Evolutionary conservation across 1,140 invertebrate species (phyloP).

Genomic region (Pseudomyrmex dendroicus): DNA sequence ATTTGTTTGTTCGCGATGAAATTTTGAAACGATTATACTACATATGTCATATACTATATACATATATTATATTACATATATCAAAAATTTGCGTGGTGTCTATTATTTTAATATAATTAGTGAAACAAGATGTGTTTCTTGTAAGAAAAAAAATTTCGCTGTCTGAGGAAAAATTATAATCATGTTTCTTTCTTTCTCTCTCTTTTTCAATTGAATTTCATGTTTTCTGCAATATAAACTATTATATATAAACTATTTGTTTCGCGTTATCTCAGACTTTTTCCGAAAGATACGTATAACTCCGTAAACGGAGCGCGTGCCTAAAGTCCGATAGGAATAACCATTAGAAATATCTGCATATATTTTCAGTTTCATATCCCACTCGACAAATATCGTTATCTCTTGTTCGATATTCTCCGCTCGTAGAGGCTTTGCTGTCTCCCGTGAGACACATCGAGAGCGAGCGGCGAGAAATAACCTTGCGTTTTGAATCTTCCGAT

Average conservation of each 20-base stretch:
- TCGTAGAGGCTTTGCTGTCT: background rate
- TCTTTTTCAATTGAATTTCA: background rate
- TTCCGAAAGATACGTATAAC: background rate
- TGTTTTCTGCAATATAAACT: background rate
- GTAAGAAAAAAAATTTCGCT: too few species aligned
- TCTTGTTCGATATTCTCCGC: constrained; percentile 22
- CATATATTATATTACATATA: too few species aligned
- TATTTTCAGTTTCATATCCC: constrained; percentile 23
- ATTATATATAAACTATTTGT: background rate
- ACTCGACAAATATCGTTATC: constrained; percentile 42
- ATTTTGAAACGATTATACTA: constrained; percentile 23
- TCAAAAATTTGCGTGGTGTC: too few species aligned
- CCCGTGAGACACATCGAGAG: constrained; percentile 11
- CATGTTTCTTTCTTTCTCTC: background rate
- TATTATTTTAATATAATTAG: background rate
- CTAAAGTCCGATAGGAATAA: constrained; percentile 36
- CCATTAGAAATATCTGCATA: constrained; percentile 33
- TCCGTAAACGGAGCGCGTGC: background rate
- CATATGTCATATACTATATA: background rate
- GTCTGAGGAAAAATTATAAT: constrained; percentile 2
- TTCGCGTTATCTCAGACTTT: background rate
- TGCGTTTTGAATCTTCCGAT: constrained; percentile 41
- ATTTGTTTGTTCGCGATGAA: constrained; percentile 15
- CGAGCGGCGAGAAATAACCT: constrained; percentile 24
- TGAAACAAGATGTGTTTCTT: constrained; percentile 2